Evolutionary conservation across 2,113 vertebrate genomes (phyloP), one percentile per base, ranked within the genome.

Genomic region (Dipodomys merriami): DNA sequence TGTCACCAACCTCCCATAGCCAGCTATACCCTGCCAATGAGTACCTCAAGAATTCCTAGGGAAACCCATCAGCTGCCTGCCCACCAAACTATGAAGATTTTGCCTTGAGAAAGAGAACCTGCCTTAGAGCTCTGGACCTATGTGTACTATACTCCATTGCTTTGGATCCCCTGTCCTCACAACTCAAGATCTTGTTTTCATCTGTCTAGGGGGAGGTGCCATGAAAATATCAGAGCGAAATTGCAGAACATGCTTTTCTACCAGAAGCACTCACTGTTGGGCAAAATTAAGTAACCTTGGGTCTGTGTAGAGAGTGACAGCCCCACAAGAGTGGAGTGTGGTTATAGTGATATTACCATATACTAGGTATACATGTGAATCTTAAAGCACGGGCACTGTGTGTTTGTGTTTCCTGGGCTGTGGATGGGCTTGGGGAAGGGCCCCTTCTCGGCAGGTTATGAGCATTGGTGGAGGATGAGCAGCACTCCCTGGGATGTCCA

Each of bases 171-270:
- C 23, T 44, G 8, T 67, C 35, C 23, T 46, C 46, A 53, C 64
- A 44, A 27, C 74, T 86, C 1, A 1, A 65, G 16, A 67, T 82
- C 78, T 84, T 12, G 25, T 60, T 74, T 81, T 49, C 12, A 25
- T 0, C 64, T 64, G 30, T 44, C 12, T 67, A 5, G 7, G 53
- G 73, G 25, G 25, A 64, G 62, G 1, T 9, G 73, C 29, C 33
- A 22, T 4, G 53, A 86, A 86, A 86, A 73, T 4, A n/a, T 46
- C 33, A 7, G 62, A 76, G 27, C 72, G 23, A 30, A 86, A 84
- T 65, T 65, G 77, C 90, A 71, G 23, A 88, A 35, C 39, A n/a
- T 71, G 16, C 22, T 90, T 95, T 74, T 92, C 29, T 87, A 19
- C 85, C 46, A 57, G 39, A 93, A 49, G 29, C 27, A 15, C 29